Conservation (phyloP, 1,140 invertebrate genomes). For the Lineus longissimus region DNA sequence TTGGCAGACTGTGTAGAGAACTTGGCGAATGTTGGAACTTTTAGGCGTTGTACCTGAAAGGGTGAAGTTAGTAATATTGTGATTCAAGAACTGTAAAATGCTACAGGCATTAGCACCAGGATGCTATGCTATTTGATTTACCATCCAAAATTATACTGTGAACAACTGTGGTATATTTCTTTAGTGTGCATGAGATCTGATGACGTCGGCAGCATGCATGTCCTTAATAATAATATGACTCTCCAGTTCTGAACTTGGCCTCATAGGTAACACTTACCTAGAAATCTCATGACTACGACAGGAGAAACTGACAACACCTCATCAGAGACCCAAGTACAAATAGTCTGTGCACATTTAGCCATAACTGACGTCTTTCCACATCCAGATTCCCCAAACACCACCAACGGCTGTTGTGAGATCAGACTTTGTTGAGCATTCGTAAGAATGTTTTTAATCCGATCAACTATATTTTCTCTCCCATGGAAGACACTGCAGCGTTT, state of each 20-base stretch:
- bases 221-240: no score
- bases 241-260: no score
- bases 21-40: constrained; percentile 70
- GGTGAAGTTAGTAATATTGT: background rate
- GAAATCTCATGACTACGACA: no score
- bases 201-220: no score
- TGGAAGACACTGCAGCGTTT: constrained; percentile 13
- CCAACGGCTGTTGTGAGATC: constrained; percentile 3
- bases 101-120: no score
- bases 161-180: no score
- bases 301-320: no score
- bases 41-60: constrained; percentile 2
- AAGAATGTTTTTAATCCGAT: constrained; percentile 5
- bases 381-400: constrained; percentile 14
- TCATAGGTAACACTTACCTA: no score
- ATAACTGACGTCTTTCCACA: constrained; percentile 16
- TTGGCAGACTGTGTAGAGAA: constrained; percentile 90
- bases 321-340: constrained; percentile 6
- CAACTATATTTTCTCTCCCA: constrained; percentile 10
- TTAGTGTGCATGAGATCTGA: no score
- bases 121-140: no score
- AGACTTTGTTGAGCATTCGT: background rate
- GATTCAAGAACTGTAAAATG: background rate
- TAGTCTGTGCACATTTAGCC: constrained; percentile 2
- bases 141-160: no score